A percentile compares a stretch with the other conserved stretches of the same genome.
These are phyloP conservation scores for Atta texana DNA, from an alignment of 1,140 invertebrate genomes.

Conservation along the genomic window DNA sequence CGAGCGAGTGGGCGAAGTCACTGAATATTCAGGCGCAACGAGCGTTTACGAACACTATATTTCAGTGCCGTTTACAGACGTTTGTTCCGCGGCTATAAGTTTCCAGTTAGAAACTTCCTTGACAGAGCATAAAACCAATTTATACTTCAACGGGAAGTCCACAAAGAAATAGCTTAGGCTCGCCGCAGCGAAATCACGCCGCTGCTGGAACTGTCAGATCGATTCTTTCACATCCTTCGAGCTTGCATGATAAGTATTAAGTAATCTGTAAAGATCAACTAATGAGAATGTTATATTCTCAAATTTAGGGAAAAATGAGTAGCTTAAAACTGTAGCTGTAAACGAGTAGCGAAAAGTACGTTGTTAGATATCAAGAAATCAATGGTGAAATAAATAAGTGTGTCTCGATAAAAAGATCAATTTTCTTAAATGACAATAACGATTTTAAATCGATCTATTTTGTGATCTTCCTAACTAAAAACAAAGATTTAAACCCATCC, in stretches of 20 bases:
- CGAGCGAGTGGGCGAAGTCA: slow-evolving; percentile 18
- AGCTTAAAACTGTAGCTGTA: background rate
- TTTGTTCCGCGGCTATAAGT: slow-evolving; percentile 62
- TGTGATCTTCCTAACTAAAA: no score
- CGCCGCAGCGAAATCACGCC: slow-evolving; percentile 26
- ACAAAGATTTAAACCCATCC: no score
- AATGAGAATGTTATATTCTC: no score
- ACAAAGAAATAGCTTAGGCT: slow-evolving; percentile 49
- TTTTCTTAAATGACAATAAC: no score
- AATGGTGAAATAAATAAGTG: no score
- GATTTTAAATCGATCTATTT: no score
- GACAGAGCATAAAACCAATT: slow-evolving; percentile 60
- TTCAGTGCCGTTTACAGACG: slow-evolving; percentile 60
- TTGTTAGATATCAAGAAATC: no score
- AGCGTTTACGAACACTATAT: slow-evolving; percentile 56
- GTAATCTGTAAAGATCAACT: background rate
- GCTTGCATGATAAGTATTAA: background rate
- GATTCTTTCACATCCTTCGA: slow-evolving; percentile 7
- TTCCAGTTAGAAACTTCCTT: slow-evolving; percentile 56
- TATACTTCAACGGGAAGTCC: slow-evolving; percentile 55
- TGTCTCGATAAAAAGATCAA: no score
- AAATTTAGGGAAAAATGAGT: background rate
- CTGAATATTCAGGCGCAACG: slow-evolving; percentile 58
- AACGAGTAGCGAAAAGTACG: no score
- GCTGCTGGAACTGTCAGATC: slow-evolving; percentile 25